Percentiles rank a stretch among this genome's conserved stretches.
phyloP scores from a whole-genome alignment of 2,113 vertebrate genomes.

The Campylomormyrus tamandua region DNA sequence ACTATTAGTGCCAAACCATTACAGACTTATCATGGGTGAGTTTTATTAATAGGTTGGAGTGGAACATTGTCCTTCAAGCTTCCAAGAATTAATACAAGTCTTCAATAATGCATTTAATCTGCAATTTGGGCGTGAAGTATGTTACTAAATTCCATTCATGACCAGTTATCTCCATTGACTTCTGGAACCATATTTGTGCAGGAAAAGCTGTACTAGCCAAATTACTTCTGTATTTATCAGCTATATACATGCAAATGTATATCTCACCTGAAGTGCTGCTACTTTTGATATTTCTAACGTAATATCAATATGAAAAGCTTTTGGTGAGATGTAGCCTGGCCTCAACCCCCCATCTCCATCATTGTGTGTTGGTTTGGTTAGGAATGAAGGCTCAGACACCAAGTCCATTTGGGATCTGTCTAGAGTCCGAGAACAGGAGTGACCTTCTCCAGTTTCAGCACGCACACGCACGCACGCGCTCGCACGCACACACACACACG shows the following conservation, averaged over 20 bases:
- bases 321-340: neutral
- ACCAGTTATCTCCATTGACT: neutral
- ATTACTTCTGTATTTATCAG: neutral
- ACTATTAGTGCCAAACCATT: neutral
- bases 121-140: neutral
- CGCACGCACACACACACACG: neutral
- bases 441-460: neutral
- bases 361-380: constrained; percentile 26
- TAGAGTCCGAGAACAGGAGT: constrained; percentile 44
- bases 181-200: neutral
- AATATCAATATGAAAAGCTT: neutral
- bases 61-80: neutral
- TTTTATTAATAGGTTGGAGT: neutral
- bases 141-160: neutral
- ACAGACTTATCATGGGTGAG: neutral
- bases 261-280: neutral
- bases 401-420: constrained; percentile 50
- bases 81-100: neutral
- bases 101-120: neutral
- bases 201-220: neutral
- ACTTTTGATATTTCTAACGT: neutral
- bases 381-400: constrained; percentile 54
- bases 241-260: neutral
- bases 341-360: constrained; percentile 19
- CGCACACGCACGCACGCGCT: neutral